Conservation (phyloP, 2,113 vertebrate species). For the Oryzias celebensis region DNA sequence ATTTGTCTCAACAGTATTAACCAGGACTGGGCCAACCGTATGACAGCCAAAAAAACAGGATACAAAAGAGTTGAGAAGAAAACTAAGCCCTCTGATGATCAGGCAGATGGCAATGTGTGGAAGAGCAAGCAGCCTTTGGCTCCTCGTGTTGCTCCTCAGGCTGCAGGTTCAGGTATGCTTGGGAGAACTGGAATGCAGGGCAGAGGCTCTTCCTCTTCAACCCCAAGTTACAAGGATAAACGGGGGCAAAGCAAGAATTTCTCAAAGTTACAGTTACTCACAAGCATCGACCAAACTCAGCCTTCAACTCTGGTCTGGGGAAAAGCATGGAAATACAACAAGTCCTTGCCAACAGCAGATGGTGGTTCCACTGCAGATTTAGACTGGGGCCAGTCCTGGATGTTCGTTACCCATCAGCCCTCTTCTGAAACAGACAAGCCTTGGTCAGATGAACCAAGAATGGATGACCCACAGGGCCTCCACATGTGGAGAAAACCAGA, state of each 20-base stretch:
- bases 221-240: constrained; percentile 11
- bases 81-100: constrained; percentile 2
- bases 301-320: constrained; percentile 54
- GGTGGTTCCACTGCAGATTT: neutral
- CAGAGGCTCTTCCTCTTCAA: constrained; percentile 6
- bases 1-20: constrained; percentile 51
- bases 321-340: constrained; percentile 62
- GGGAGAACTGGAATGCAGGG: constrained; percentile 19
- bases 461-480: constrained; percentile 6
- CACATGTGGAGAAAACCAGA: constrained; percentile 37
- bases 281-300: constrained; percentile 43
- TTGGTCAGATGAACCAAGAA: constrained; percentile 42
- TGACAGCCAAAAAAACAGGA: constrained; percentile 12
- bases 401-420: constrained; percentile 55
- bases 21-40: constrained; percentile 52
- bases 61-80: constrained; percentile 44
- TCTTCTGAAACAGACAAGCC: constrained; percentile 29
- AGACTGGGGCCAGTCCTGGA: constrained; percentile 63
- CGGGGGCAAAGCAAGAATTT: constrained; percentile 23
- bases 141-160: neutral
- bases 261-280: constrained; percentile 26
- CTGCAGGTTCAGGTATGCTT: neutral
- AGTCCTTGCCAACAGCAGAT: constrained; percentile 26
- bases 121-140: constrained; percentile 23
- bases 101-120: constrained; percentile 17